phyloP scores from a whole-genome alignment of 1,140 invertebrate species.

The Scaptomyza montana region DNA sequence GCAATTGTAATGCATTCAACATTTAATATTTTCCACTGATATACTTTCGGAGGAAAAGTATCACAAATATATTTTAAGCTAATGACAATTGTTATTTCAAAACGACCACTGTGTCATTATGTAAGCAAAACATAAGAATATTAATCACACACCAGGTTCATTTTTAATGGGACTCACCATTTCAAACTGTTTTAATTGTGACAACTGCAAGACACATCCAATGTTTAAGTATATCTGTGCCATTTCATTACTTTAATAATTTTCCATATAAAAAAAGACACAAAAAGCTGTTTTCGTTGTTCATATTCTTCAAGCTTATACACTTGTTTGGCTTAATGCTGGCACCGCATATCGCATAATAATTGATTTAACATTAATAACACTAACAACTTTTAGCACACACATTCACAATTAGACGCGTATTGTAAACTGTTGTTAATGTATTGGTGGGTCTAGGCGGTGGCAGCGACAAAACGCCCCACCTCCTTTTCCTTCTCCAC shows the following conservation, averaged over 20 bases:
- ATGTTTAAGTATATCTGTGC: not conserved
- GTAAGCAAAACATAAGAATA: slow-evolving; percentile 26
- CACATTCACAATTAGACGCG: slow-evolving; percentile 43
- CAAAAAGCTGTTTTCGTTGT: slow-evolving; percentile 1
- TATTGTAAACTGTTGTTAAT: slow-evolving; percentile 31
- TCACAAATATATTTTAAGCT: too few relatives aligned
- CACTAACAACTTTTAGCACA: slow-evolving; percentile 56
- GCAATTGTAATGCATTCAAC: too few relatives aligned
- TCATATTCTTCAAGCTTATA: slow-evolving; percentile 4
- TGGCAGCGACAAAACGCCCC: slow-evolving; percentile 19
- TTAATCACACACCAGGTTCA: not conserved
- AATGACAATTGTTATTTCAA: not conserved
- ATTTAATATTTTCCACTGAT: too few relatives aligned
- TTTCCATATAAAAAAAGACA: slow-evolving; percentile 4
- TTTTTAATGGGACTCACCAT: slow-evolving; percentile 21
- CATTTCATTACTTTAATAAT: not conserved
- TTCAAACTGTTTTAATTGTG: not conserved
- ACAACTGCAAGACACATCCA: slow-evolving; percentile 1
- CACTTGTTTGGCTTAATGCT: slow-evolving; percentile 35
- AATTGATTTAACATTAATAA: slow-evolving; percentile 41
- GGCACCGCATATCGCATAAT: slow-evolving; percentile 29
- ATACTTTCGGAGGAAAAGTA: too few relatives aligned
- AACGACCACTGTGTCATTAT: slow-evolving; percentile 30
- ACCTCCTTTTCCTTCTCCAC: slow-evolving; percentile 25
- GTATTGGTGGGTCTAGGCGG: slow-evolving; percentile 47